phyloP scores from a whole-genome alignment of 2,797 vertebrate species.

The Artibeus jamaicensis region DNA sequence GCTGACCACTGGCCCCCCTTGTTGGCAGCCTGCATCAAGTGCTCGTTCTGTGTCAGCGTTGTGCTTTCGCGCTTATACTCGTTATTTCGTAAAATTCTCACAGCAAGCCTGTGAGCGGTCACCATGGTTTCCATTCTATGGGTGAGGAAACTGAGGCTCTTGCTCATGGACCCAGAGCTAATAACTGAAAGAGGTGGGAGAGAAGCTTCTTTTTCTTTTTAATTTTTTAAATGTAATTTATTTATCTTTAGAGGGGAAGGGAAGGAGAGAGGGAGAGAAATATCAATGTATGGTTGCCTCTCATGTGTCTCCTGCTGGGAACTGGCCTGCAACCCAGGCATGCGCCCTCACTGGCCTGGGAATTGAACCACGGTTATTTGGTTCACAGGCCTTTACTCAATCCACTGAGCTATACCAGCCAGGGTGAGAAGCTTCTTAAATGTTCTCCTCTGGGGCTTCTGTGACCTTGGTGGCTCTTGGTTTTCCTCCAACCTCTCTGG shows the following conservation, averaged over 20 bases:
- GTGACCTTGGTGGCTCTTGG: background rate
- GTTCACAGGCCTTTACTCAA: too few relatives aligned
- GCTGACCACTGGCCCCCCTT: background rate
- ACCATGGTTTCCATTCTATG: background rate
- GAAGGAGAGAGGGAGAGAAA: too few relatives aligned
- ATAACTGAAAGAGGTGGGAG: background rate
- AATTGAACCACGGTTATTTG: too few relatives aligned
- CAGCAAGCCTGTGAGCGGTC: background rate
- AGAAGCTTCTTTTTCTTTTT: background rate
- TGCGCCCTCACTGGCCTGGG: too few relatives aligned
- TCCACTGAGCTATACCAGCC: too few relatives aligned
- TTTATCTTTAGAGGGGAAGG: too few relatives aligned
- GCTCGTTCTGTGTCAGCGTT: fast-evolving
- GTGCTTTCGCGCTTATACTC: background rate
- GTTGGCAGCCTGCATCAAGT: background rate
- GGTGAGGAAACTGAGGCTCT: background rate
- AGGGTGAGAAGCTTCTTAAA: background rate
- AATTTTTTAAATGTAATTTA: too few relatives aligned
- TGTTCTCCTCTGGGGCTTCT: background rate
- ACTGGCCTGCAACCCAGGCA: too few relatives aligned
- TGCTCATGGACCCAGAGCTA: background rate
- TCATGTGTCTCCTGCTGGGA: too few relatives aligned
- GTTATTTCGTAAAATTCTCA: background rate
- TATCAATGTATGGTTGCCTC: too few relatives aligned
- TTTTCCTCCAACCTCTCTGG: background rate